Percentiles rank a stretch among this genome's conserved stretches.
These are phyloP conservation scores for Trochalopteron elliotii DNA, from an alignment of 2,113 vertebrate genomes.

Conservation along the genomic window DNA sequence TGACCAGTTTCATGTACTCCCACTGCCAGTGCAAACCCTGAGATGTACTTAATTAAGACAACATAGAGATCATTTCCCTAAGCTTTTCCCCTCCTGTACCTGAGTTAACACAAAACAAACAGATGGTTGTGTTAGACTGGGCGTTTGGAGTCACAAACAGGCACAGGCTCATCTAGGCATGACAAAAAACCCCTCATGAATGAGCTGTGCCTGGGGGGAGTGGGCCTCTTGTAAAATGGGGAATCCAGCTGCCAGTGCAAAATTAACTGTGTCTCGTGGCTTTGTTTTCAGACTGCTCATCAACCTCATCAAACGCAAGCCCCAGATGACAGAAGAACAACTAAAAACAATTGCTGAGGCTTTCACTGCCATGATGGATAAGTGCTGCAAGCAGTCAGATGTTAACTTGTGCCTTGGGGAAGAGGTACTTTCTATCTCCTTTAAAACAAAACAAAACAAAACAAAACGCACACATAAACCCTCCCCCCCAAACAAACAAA, in stretches of 20 bases:
- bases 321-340: background rate
- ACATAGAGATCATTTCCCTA: background rate
- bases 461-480: background rate
- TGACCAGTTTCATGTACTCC: background rate
- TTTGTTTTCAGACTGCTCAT: slow-evolving; percentile 60
- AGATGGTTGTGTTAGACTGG: background rate
- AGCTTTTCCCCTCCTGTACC: background rate
- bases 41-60: background rate
- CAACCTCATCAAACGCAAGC: slow-evolving; percentile 58
- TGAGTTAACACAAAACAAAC: background rate
- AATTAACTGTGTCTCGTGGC: background rate
- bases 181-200: background rate
- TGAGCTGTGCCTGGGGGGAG: background rate
- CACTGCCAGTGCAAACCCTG: background rate
- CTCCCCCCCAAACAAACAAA: background rate
- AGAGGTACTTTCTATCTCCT: slow-evolving; percentile 48
- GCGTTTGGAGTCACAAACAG: background rate
- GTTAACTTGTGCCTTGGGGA: background rate
- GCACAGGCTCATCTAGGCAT: background rate
- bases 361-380: background rate
- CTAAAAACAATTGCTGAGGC: background rate
- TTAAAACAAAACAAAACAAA: background rate
- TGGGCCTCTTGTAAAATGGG: background rate
- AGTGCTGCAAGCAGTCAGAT: slow-evolving; percentile 36
- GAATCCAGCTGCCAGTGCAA: background rate